Base-by-base conservation (phyloP, 2,113 vertebrate species). In the Heterotis niloticus region DNA sequence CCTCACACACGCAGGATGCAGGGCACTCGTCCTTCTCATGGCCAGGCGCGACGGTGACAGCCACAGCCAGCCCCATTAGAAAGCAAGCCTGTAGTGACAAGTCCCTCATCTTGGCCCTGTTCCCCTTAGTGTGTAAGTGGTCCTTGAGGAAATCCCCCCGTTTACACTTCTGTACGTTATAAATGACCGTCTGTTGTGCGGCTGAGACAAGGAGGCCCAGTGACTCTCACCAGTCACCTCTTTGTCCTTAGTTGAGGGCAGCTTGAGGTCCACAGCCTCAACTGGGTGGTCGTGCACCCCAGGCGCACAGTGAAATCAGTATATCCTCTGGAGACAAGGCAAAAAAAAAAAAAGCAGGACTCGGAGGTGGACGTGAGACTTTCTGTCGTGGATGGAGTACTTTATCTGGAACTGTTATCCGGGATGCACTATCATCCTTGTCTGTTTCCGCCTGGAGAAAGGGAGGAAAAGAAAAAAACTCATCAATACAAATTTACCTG, bases 21-120 rank as follows among this genome's bases (percentile, higher is more conserved):
- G 98, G 98, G 85, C 98, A 99, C 80, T 94, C 93, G 20, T 85
- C 83, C 88, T 91, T 95, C 87, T 93, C 94, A 86, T 90, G 93
- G 72, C 90, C 86, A 80, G 91, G 91, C 83, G 93, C 86, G 81
- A 95, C 93, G 87, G 95, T 83, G 78, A 90, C 90, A 86, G 91
- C 90, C 86, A 95, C 89, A 85, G 93, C 90, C 84, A 99, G 90
- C 84, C 94, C 92, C 81, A 96, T 83, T 79, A 98, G 91, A 88
- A 98, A 88, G 82, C 86, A 87, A 90, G 92, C 90, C 86, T 84
- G 83, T 77, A 96, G 89, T 91, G 93, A 93, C 89, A 92, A 91
- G 89, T 96, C 94, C 93, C 95, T 98, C 96, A 98, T 98, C 87
- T 95, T 99, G 94, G 92, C 94, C 90, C 84, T 80, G 69, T 89